Base-by-base conservation (phyloP, 2,797 vertebrate species). In the Chloroceryle inda region DNA sequence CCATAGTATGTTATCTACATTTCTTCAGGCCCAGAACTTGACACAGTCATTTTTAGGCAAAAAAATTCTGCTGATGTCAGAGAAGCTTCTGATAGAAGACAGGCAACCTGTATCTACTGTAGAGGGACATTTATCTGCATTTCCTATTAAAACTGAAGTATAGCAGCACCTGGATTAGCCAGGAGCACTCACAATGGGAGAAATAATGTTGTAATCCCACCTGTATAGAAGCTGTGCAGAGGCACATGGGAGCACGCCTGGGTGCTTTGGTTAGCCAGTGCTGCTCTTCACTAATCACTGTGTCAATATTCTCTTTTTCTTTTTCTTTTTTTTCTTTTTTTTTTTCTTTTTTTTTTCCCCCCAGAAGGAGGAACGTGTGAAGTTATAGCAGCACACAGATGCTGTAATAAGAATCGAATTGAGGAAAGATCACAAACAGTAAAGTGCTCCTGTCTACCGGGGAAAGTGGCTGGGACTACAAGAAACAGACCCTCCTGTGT, bases 361-460 rank as follows among this genome's bases (percentile, higher is more conserved):
- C 88, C 98, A 99, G 99, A 99, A 98, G 99, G 99, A 95, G 99
- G 99, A 97, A 99, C 99, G 12, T 99, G 99, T 97, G 99, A 99
- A 98, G 99, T 99, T 97, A 99, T 99, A 88, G 99, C 99, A n/a
- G 99, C 99, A 55, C 99, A 99, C 98, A 98, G 99, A 98, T 99
- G 99, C 97, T 99, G 99, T 97, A 99, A 99, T 98, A 99, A 99
- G 98, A 99, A 99, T 97, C 99, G 99, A 84, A 99, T 99, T 81
- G 99, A 99, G 97, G 99, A 99, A 98, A 98, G 99, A 95, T 99
- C 99, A 29, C 99, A 99, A 98, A 99, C 99, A 58, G 99, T 99
- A 94, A 99, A 99, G 98, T 99, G 99, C 95, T 99, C 99, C 96
- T 99, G 99, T 98, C 98, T 99, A 96, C 99, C 99, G 1, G 99